Evolutionary conservation across 2,888 invertebrate genomes (phyloP).

Genomic region (Cheilosia vulpina): DNA sequence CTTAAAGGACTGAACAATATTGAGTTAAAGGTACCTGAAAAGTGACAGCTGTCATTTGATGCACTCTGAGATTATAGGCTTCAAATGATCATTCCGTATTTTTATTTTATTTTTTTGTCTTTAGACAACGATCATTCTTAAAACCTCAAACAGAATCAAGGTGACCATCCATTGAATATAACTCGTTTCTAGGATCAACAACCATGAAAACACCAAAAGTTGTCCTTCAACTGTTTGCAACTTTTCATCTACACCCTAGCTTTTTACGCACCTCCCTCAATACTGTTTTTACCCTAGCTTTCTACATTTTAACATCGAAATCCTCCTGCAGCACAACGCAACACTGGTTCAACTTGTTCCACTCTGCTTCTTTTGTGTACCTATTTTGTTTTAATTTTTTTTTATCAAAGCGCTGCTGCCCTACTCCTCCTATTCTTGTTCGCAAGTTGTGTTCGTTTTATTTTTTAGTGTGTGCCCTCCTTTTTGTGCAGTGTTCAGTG

Average conservation of each 20-base stretch:
- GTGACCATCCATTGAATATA: background rate
- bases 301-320: slow-evolving; percentile 23
- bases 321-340: slow-evolving; percentile 28
- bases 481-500: slow-evolving; percentile 27
- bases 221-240: slow-evolving; percentile 31
- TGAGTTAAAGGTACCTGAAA: too few relatives aligned
- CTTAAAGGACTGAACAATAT: too few relatives aligned
- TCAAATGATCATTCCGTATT: background rate
- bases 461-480: slow-evolving; percentile 40
- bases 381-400: slow-evolving; percentile 25
- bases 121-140: background rate
- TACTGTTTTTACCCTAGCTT: slow-evolving; percentile 6
- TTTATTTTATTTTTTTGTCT: background rate
- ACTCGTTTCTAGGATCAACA: slow-evolving; percentile 24
- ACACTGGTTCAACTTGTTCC: slow-evolving; percentile 62
- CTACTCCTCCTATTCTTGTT: slow-evolving; percentile 51
- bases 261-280: background rate
- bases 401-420: slow-evolving; percentile 49
- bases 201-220: background rate
- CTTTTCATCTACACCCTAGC: slow-evolving; percentile 15
- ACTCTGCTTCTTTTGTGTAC: slow-evolving; percentile 38
- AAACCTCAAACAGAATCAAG: background rate
- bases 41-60: too few relatives aligned
- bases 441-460: slow-evolving; percentile 29
- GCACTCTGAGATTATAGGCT: too few relatives aligned